Evolutionary conservation across 30 jellyfish, hydroid and myxozoan species (phyloP), one percentile per base, ranked within the genome.

Genomic region (Catostylus mosaicus): DNA sequence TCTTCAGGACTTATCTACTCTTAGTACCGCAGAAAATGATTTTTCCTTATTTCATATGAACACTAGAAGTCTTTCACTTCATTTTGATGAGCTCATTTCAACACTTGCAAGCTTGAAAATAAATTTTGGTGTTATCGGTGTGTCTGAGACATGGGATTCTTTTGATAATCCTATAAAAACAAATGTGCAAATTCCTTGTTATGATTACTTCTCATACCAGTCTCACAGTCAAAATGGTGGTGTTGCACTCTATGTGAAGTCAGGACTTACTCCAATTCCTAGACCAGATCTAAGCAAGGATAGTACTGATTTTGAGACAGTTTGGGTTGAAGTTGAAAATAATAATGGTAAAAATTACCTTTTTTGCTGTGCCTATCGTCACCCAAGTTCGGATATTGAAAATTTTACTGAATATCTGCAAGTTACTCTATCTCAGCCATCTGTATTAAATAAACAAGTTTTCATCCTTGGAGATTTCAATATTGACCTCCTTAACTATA

Each of bases 401-500:
- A 77, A 57, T 62, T 45, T 77, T 68, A 61, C 89, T 33, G 35
- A 60, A 31, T 70, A 77, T 36, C 59, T 77, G 57, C 80, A 77
- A n/a, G 30, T 27, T 77, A 18, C 37, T 46, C 89, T 56, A 20
- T 59, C 89, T 56, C 57, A 77, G 33, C 47, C 51, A 61, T 57
- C 77, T 48, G 27, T 67, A 18, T 46, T 30, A 38, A 77, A 77
- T 23, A 50, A 50, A 27, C 63, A 5, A 50, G 5, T 63, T 9
- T 79, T 63, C 32, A 79, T 77, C 31, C 30, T 50, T 67, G 89
- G 80, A 5, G 89, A 77, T 59, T 77, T 80, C 83, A 80, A 63
- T 80, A 47, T 80, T 31, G 59, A 77, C 59, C 89, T 77, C 12
- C 70, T 77, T 20, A 30, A 77, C 19, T 77, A 50, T 77, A 68